These are phyloP conservation scores for Mionectes macconnelli DNA, from an alignment of 2,113 vertebrate species.

Conservation along the genomic window DNA sequence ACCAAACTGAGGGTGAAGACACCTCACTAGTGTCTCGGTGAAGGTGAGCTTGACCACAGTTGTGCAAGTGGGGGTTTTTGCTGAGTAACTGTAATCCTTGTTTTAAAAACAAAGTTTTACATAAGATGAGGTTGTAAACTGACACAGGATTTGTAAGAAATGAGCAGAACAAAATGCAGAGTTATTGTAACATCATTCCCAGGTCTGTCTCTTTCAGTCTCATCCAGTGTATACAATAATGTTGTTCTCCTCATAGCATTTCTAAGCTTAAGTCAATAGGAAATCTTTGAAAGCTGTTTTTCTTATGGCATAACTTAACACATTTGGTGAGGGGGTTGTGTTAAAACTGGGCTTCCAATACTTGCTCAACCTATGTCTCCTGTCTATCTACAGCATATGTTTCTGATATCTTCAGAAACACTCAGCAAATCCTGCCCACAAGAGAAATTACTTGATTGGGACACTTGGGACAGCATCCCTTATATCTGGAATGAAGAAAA, in stretches of 20 bases:
- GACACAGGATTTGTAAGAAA: neutral
- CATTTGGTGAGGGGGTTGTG: neutral
- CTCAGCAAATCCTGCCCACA: neutral
- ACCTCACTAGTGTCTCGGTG: neutral
- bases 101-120: neutral
- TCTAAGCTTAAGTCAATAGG: neutral
- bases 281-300: neutral
- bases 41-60: neutral
- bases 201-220: neutral
- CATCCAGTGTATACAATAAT: neutral
- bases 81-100: neutral
- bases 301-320: neutral
- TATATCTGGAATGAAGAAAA: neutral
- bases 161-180: neutral
- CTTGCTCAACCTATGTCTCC: neutral
- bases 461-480: neutral
- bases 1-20: neutral
- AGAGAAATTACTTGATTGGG: neutral
- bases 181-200: neutral
- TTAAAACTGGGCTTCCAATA: neutral
- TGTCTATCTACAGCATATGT: neutral
- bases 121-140: neutral
- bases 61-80: neutral
- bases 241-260: neutral
- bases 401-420: neutral